phyloP scores from a whole-genome alignment of 2,113 vertebrate genomes.

The Chlorocebus sabaeus region DNA sequence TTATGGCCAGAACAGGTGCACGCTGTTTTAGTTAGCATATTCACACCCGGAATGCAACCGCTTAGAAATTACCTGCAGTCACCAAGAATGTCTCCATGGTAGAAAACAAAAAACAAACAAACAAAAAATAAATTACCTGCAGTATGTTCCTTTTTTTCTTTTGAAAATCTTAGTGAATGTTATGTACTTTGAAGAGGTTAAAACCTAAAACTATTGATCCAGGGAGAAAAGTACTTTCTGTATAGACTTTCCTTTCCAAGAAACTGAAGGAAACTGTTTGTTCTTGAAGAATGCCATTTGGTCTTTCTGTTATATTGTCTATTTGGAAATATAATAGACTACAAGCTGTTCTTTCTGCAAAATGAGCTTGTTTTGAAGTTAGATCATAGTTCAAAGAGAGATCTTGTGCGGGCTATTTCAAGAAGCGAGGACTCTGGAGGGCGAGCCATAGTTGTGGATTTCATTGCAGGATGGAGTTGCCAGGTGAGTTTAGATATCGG shows the following conservation, averaged over 20 bases:
- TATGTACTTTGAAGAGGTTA: slow-evolving; percentile 53
- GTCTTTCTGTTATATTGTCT: neutral
- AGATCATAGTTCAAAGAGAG: neutral
- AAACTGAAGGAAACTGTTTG: slow-evolving; percentile 44
- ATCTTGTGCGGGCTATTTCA: neutral
- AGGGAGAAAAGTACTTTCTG: neutral
- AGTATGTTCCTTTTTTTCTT: neutral
- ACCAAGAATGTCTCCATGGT: no score
- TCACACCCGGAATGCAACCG: neutral
- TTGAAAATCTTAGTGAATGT: slow-evolving; percentile 23
- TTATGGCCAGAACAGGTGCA: neutral
- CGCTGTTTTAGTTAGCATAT: neutral
- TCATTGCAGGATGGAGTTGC: neutral
- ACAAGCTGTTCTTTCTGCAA: slow-evolving; percentile 40
- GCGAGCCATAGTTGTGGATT: neutral
- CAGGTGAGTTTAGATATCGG: neutral
- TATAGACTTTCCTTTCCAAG: neutral
- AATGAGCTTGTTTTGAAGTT: slow-evolving; percentile 27
- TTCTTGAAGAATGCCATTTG: slow-evolving; percentile 53
- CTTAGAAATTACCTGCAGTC: neutral
- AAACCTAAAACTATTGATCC: slow-evolving; percentile 44
- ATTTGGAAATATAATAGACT: neutral
- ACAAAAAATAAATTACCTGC: no score
- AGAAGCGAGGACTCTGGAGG: neutral
- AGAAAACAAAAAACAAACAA: no score